Conservation (phyloP, 2,113 vertebrate genomes). For the Orcinus orca region DNA sequence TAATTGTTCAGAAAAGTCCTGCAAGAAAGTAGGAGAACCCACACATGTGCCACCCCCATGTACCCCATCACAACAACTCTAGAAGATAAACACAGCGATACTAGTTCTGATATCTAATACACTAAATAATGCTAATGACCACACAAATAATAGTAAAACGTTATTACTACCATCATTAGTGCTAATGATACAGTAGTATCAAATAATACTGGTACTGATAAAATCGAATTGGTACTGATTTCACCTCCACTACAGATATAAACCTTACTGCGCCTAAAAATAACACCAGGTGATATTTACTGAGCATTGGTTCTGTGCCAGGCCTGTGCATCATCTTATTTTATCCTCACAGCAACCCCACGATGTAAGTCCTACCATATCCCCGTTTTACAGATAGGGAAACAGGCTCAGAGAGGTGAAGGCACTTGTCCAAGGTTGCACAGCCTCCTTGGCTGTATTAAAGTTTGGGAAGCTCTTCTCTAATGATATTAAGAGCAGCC, state of each 20-base stretch:
- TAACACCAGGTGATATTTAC: background rate
- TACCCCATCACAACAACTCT: background rate
- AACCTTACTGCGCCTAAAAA: background rate
- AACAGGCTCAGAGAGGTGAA: background rate
- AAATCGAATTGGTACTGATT: background rate
- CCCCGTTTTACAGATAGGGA: background rate
- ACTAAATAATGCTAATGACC: background rate
- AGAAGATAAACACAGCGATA: background rate
- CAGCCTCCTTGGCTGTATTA: background rate
- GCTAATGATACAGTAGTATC: background rate
- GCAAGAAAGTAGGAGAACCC: background rate
- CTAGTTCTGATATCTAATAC: background rate
- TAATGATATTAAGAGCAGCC: background rate
- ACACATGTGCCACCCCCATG: background rate
- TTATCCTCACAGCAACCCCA: background rate
- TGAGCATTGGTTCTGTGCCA: background rate
- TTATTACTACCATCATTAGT: background rate
- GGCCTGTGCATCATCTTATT: background rate
- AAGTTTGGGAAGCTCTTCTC: background rate
- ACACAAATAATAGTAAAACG: rapidly evolving
- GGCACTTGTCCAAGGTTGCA: background rate
- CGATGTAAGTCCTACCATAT: background rate
- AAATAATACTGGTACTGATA: background rate
- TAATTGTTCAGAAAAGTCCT: background rate
- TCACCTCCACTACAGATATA: background rate